phyloP scores from a whole-genome alignment of 2,888 invertebrate genomes.

The Piscicola geometra region DNA sequence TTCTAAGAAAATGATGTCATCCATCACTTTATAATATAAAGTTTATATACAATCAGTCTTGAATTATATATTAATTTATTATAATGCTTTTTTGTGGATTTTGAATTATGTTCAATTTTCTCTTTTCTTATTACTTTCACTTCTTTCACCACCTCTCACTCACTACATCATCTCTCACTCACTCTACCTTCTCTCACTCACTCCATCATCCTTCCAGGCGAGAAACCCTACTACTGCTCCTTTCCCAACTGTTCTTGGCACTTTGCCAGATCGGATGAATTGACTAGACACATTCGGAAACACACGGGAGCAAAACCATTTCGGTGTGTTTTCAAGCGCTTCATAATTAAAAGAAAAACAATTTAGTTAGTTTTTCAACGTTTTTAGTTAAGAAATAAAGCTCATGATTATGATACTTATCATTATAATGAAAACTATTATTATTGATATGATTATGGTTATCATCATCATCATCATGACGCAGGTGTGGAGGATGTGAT shows the following conservation, averaged over 20 bases:
- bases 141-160: not conserved
- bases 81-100: not conserved
- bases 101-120: not conserved
- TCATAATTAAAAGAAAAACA: not conserved
- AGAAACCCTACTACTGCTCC: constrained; percentile 62
- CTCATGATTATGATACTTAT: not conserved
- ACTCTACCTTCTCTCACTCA: too few species aligned
- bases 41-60: too few species aligned
- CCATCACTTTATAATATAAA: too few species aligned
- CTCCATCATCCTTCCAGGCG: constrained; percentile 59
- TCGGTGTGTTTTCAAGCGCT: constrained; percentile 37
- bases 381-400: not conserved
- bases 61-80: too few species aligned
- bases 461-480: not conserved
- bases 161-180: too few species aligned
- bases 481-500: constrained; percentile 60
- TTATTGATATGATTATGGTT: not conserved
- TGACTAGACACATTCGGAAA: constrained; percentile 62
- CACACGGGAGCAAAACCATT: constrained; percentile 64
- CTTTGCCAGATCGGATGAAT: constrained; percentile 62
- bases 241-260: constrained; percentile 62
- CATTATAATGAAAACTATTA: not conserved
- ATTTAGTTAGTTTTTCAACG: not conserved
- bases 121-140: not conserved
- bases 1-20: too few species aligned